Evolutionary conservation across 2,888 invertebrate genomes (phyloP).

Genomic region (Cenopis cana): DNA sequence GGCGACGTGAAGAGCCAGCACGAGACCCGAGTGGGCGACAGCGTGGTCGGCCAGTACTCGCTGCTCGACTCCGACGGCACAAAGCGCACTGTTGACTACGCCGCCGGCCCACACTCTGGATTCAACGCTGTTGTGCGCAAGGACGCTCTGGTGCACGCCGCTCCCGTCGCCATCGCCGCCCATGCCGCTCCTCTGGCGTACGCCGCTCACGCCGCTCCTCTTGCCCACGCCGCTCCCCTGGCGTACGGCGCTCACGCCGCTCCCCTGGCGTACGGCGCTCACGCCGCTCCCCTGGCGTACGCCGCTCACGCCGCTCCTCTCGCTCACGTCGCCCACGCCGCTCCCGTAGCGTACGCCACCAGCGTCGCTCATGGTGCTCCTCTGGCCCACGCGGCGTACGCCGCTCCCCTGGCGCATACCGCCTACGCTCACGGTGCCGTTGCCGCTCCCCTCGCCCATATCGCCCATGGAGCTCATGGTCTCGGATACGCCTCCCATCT

Average conservation of each 20-base stretch:
- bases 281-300: constrained; percentile 55
- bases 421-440: constrained; percentile 47
- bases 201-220: constrained; percentile 53
- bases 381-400: constrained; percentile 52
- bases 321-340: constrained; percentile 45
- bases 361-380: constrained; percentile 50
- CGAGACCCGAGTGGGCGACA: constrained; percentile 87
- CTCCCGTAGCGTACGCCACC: constrained; percentile 53
- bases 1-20: constrained; percentile 85
- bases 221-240: constrained; percentile 53
- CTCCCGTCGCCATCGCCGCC: constrained; percentile 60
- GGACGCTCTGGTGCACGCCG: constrained; percentile 41
- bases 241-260: constrained; percentile 65
- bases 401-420: constrained; percentile 51
- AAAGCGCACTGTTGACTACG: constrained; percentile 86
- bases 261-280: constrained; percentile 56
- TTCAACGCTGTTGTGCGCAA: constrained; percentile 51
- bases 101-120: constrained; percentile 49
- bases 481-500: constrained; percentile 53
- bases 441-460: constrained; percentile 50
- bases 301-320: constrained; percentile 50
- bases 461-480: constrained; percentile 46
- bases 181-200: constrained; percentile 57
- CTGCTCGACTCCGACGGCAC: constrained; percentile 86
- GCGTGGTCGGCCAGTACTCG: constrained; percentile 84